Percentiles rank a stretch among this genome's conserved stretches.
Evolutionary conservation across 1,140 invertebrate species (phyloP).

Genomic region (Drepana arcuata): DNA sequence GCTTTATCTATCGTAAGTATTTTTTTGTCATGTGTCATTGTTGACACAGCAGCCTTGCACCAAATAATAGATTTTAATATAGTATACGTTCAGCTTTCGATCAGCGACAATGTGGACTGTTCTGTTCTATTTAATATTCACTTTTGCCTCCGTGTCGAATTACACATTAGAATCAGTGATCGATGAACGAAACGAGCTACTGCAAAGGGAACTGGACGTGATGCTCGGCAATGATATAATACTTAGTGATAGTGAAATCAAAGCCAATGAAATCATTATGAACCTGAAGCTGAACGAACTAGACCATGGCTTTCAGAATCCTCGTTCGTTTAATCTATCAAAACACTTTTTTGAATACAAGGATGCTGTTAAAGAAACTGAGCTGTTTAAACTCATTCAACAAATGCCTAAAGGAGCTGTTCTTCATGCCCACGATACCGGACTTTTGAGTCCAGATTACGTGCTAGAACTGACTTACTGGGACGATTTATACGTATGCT

Average conservation of each 20-base stretch:
- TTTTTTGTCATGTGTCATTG: not conserved
- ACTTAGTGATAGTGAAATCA: constrained; percentile 72
- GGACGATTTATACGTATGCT: constrained; percentile 79
- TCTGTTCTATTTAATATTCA: constrained; percentile 17
- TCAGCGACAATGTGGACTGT: constrained; percentile 26
- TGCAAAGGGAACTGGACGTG: constrained; percentile 38
- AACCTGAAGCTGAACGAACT: constrained; percentile 75
- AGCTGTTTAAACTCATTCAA: constrained; percentile 78
- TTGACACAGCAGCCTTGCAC: constrained; percentile 12
- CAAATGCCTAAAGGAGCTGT: constrained; percentile 81
- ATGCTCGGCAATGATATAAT: constrained; percentile 70
- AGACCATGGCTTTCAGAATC: constrained; percentile 69
- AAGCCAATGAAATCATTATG: constrained; percentile 79
- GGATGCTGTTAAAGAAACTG: constrained; percentile 74
- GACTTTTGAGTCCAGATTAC: constrained; percentile 76
- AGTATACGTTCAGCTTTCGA: constrained; percentile 11
- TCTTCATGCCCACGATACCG: constrained; percentile 81
- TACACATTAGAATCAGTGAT: constrained; percentile 18
- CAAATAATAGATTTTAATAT: constrained; percentile 11
- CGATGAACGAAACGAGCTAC: constrained; percentile 36
- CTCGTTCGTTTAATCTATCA: constrained; percentile 75
- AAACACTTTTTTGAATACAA: constrained; percentile 80
- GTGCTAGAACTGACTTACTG: constrained; percentile 79
- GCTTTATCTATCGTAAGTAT: too few relatives aligned
- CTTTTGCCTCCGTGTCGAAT: too few relatives aligned